Conservation (phyloP, 2,888 invertebrate species). For the Apeira syringaria region DNA sequence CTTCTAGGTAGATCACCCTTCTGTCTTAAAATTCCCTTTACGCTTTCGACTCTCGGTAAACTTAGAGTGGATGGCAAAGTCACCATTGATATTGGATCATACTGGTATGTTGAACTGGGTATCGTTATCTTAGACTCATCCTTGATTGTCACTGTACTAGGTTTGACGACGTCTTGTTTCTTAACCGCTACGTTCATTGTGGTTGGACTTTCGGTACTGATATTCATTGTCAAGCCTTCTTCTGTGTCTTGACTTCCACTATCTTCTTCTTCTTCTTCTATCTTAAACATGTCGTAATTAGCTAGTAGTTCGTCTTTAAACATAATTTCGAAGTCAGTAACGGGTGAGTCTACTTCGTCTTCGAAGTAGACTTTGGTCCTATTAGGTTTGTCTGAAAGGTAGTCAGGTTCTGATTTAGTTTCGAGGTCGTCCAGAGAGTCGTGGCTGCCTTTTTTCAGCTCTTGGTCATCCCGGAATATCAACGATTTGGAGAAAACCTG, state of each 20-base stretch:
- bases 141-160: conserved; percentile 72
- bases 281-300: conserved; percentile 73
- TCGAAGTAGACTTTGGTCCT: conserved; percentile 78
- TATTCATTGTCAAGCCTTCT: conserved; percentile 71
- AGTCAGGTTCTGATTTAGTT: conserved; percentile 75
- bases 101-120: conserved; percentile 63
- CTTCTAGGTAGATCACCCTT: conserved; percentile 60
- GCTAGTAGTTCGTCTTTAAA: conserved; percentile 76
- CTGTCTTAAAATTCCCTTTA: conserved; percentile 66
- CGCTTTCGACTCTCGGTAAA: conserved; percentile 69
- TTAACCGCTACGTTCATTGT: conserved; percentile 65
- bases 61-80: conserved; percentile 59
- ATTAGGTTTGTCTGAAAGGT: conserved; percentile 65
- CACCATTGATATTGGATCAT: conserved; percentile 63
- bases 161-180: conserved; percentile 72
- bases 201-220: conserved; percentile 27
- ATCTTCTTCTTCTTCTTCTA: conserved; percentile 78
- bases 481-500: conserved; percentile 80
- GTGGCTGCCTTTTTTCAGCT: conserved; percentile 60
- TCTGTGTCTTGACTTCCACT: conserved; percentile 63
- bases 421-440: conserved; percentile 68
- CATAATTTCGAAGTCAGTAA: conserved; percentile 81
- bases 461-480: conserved; percentile 76
- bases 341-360: conserved; percentile 75
- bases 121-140: conserved; percentile 73